These are phyloP conservation scores for Thecophora atra DNA, from an alignment of 2,888 invertebrate genomes.

Conservation along the genomic window DNA sequence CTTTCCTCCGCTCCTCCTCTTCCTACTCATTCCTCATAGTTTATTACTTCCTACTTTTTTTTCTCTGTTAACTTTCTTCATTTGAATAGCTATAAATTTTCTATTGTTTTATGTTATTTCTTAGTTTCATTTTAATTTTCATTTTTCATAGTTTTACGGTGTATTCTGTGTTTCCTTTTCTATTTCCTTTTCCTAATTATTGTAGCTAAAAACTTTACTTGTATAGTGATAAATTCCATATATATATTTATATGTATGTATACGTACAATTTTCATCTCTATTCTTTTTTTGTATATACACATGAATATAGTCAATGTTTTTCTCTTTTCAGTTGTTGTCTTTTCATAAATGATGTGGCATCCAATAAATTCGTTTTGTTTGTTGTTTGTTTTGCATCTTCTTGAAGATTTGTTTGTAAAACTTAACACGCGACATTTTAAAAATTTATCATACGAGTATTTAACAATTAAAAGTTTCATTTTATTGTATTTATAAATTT, in stretches of 20 bases:
- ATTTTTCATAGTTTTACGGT: conserved; percentile 25
- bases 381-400: conserved; percentile 43
- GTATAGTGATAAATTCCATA: not conserved
- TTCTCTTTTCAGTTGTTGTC: conserved; percentile 32
- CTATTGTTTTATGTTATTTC: conserved; percentile 45
- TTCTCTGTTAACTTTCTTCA: conserved; percentile 31
- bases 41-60: conserved; percentile 43
- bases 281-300: conserved; percentile 10
- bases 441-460: no score
- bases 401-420: conserved; percentile 31
- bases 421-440: no score
- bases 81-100: conserved; percentile 14
- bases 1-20: conserved; percentile 50
- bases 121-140: conserved; percentile 10
- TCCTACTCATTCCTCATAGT: no score
- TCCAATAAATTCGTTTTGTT: conserved; percentile 67
- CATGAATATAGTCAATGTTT: conserved; percentile 38
- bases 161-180: conserved; percentile 30
- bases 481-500: no score
- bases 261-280: conserved; percentile 36
- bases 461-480: no score
- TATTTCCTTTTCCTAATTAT: conserved; percentile 25
- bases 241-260: conserved; percentile 23
- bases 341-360: conserved; percentile 64
- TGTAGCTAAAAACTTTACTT: conserved; percentile 21